phyloP scores from a whole-genome alignment of 92 coral and sea anemone species.

The Actinostola sp. region DNA sequence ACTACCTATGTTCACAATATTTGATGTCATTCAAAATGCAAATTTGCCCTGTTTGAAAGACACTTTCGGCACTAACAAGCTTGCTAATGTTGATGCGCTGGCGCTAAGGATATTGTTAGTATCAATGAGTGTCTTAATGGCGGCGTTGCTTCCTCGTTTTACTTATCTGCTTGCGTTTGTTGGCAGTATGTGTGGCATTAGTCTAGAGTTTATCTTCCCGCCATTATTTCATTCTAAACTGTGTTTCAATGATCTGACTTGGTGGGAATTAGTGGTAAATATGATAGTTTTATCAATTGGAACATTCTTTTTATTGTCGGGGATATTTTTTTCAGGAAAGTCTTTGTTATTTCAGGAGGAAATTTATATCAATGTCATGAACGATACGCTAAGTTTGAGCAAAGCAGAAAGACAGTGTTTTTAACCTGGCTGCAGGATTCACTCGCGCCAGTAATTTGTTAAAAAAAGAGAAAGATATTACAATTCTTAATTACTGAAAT shows the following conservation, averaged over 20 bases:
- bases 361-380: neutral
- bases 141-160: slow-evolving; percentile 73
- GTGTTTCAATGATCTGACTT: slow-evolving; percentile 52
- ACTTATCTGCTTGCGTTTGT: slow-evolving; percentile 77
- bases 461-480: too few relatives aligned
- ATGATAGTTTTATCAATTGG: slow-evolving; percentile 58
- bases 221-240: slow-evolving; percentile 76
- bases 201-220: slow-evolving; percentile 84
- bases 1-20: slow-evolving; percentile 93
- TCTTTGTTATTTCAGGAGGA: slow-evolving; percentile 48
- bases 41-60: slow-evolving; percentile 43
- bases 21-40: slow-evolving; percentile 78
- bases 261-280: slow-evolving; percentile 69
- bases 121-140: slow-evolving; percentile 62
- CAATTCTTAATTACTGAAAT: too few relatives aligned
- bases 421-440: neutral
- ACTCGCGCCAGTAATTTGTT: too few relatives aligned
- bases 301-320: slow-evolving; percentile 64
- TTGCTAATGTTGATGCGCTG: slow-evolving; percentile 50
- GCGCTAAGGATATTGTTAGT: slow-evolving; percentile 61
- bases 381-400: neutral
- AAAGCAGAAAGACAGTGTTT: neutral
- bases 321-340: slow-evolving; percentile 77
- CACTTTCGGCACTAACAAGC: slow-evolving; percentile 49
- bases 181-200: slow-evolving; percentile 81